Percentiles rank a stretch among this genome's conserved stretches.
Evolutionary conservation across 2,797 vertebrate genomes (phyloP).

Genomic region (Anomalospiza imberbis): DNA sequence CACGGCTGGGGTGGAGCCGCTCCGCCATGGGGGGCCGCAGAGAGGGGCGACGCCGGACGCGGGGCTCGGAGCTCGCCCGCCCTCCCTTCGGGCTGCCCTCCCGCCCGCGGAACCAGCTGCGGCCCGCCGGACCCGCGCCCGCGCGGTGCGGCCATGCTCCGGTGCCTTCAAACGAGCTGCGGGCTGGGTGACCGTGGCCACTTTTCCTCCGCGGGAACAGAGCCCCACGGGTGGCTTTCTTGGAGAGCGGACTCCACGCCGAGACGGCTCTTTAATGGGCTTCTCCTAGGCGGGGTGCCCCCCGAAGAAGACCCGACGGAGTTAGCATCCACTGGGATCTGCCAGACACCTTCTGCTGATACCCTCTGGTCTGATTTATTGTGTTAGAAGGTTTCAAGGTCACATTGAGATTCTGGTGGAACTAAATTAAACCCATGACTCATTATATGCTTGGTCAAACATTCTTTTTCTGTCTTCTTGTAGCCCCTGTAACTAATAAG

Average conservation of each 20-base stretch:
- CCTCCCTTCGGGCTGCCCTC: background rate
- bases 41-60: background rate
- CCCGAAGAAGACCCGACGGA: background rate
- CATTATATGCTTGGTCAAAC: constrained; percentile 57
- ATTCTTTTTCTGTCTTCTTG: constrained; percentile 34
- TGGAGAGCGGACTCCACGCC: background rate
- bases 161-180: background rate
- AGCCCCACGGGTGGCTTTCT: background rate
- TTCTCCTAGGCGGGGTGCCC: background rate
- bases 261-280: background rate
- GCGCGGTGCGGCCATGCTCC: background rate
- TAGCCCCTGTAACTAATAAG: constrained; percentile 64
- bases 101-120: background rate
- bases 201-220: background rate
- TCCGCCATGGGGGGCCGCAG: background rate
- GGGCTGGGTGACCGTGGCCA: background rate
- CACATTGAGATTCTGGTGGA: constrained; percentile 39
- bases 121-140: background rate
- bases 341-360: background rate
- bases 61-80: background rate
- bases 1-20: constrained; percentile 23
- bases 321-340: background rate
- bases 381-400: constrained; percentile 52
- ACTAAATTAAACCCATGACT: constrained; percentile 57
- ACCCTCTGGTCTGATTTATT: constrained; percentile 4